Percentiles rank a stretch among this genome's conserved stretches.
These are phyloP conservation scores for Acheta domesticus DNA, from an alignment of 2,888 invertebrate species.

Conservation along the genomic window DNA sequence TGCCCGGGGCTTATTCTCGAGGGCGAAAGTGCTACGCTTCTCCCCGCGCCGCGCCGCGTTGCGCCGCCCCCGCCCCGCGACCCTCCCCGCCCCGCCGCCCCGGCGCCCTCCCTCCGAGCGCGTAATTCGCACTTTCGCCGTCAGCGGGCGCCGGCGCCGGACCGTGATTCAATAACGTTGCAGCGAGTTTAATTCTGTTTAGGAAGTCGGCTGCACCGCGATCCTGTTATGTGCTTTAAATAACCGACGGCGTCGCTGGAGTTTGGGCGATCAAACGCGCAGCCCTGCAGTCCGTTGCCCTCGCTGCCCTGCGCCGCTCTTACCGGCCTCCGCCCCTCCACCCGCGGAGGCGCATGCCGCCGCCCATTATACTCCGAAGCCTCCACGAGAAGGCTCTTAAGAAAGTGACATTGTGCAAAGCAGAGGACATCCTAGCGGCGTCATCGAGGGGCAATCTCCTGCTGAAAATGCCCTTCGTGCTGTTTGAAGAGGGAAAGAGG, in stretches of 20 bases:
- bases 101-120: neutral
- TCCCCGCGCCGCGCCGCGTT: neutral
- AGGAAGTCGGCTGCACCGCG: constrained; percentile 2
- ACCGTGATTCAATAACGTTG: constrained; percentile 1
- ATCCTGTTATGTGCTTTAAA: constrained; percentile 18
- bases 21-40: neutral
- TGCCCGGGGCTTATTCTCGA: neutral
- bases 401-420: too few relatives aligned
- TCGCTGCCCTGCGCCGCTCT: neutral
- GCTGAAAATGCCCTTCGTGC: too few relatives aligned
- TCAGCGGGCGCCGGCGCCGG: neutral
- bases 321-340: too few relatives aligned
- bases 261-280: constrained; percentile 18
- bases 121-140: constrained; percentile 3
- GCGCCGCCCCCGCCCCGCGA: neutral
- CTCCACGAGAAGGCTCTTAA: too few relatives aligned
- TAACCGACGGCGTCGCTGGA: neutral
- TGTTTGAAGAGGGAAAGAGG: too few relatives aligned
- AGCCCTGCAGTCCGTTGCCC: neutral
- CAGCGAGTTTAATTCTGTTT: constrained; percentile 8
- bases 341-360: too few relatives aligned
- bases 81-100: neutral
- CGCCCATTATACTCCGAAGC: too few relatives aligned
- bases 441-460: too few relatives aligned
- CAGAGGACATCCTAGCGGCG: too few relatives aligned